Conservation (phyloP, 2,113 vertebrate species). For the Alosa alosa region DNA sequence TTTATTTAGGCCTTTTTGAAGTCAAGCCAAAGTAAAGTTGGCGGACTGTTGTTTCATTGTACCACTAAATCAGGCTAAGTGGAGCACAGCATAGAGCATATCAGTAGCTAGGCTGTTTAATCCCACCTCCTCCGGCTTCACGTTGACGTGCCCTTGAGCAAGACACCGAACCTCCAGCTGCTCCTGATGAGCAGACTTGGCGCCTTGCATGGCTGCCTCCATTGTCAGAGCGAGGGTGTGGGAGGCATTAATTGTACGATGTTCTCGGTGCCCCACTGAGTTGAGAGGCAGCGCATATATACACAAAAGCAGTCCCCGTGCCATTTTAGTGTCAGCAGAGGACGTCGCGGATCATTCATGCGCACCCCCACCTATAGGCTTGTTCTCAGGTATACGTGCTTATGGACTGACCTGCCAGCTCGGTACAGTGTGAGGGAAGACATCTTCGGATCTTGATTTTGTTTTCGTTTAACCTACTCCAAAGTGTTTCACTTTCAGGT, state of each 20-base stretch:
- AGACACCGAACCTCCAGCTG: neutral
- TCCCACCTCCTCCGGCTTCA: neutral
- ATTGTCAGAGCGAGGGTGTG: neutral
- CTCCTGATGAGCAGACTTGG: conserved; percentile 2
- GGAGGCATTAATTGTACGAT: neutral
- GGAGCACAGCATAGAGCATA: neutral
- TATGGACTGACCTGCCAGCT: neutral
- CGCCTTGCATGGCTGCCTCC: conserved; percentile 9
- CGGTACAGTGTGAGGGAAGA: neutral
- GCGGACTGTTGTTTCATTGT: neutral
- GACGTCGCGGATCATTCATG: neutral
- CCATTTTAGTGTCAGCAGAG: neutral
- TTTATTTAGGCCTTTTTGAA: neutral
- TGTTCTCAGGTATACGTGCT: neutral
- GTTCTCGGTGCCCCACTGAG: neutral
- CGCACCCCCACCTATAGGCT: neutral
- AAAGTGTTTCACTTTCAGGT: neutral
- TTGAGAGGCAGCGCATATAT: neutral
- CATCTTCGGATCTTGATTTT: neutral
- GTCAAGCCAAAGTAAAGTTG: neutral
- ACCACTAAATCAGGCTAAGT: neutral
- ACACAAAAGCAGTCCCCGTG: neutral
- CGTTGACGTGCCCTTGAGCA: neutral
- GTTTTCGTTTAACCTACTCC: neutral
- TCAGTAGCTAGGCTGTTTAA: neutral